phyloP scores from a whole-genome alignment of 30 jellyfish, hydroid and myxozoan species.

The Aurelia sp. region DNA sequence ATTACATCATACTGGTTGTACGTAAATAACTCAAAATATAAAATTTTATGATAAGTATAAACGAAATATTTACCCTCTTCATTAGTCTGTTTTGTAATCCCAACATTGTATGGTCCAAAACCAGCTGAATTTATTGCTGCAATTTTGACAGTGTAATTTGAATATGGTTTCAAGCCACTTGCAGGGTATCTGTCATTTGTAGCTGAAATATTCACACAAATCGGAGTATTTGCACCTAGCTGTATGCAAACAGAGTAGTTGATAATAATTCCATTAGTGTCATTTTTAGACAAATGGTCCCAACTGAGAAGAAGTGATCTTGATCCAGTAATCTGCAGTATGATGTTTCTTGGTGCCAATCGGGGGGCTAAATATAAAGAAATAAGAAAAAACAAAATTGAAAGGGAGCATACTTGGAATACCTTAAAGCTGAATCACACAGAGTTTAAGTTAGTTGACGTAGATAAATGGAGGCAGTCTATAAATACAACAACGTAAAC shows the following conservation, averaged over 20 bases:
- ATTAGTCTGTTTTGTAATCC: neutral
- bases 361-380: constrained; percentile 18
- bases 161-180: constrained; percentile 40
- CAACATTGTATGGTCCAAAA: constrained; percentile 46
- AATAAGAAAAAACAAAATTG: no score
- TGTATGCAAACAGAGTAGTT: constrained; percentile 1
- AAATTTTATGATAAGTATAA: no score
- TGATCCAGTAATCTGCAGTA: constrained; percentile 1
- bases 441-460: no score
- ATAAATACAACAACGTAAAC: no score
- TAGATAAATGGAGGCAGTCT: no score
- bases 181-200: neutral
- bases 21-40: no score
- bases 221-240: neutral
- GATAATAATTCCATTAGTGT: constrained; percentile 50
- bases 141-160: constrained; percentile 50
- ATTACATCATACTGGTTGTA: no score
- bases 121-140: constrained; percentile 75
- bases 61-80: constrained; percentile 51
- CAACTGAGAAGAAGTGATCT: constrained; percentile 36
- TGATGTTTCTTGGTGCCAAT: constrained; percentile 33
- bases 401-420: no score
- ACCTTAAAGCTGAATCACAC: no score
- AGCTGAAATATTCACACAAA: constrained; percentile 3
- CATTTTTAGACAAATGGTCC: constrained; percentile 27